Base-by-base conservation (phyloP, 1,140 invertebrate genomes). In the Epicauta chinensis region DNA sequence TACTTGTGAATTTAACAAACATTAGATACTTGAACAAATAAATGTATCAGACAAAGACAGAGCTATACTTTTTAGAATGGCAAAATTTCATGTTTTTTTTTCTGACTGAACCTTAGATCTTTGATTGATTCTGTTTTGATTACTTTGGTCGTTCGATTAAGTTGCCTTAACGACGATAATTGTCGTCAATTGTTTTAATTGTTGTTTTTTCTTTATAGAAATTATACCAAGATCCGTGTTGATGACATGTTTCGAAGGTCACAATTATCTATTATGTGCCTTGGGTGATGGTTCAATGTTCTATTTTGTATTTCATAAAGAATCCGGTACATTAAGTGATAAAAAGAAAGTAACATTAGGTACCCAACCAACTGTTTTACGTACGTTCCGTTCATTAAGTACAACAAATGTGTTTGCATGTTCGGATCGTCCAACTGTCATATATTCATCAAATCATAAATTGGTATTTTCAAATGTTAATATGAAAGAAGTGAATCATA, bases 401-500 rank as follows among this genome's bases (percentile, higher is more conserved):
- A 95, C 93, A 0, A 94, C 89, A 11, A 98, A 98, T 75, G 93
- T 99, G 2, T 99, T 99, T 75, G 97, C 95, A 9, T 99, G 97
- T 69, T 97, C 93, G 0, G 96, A 99, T 73, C 80, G 96, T 40
- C 97, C 97, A 0, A 97, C 96, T 0, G 96, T 99, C 2, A 98
- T 99, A 58, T 99, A 98, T 75, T 97, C 93, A 6, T 97, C 93
- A 6, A 99, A 98, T 76, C 92, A 98, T 67, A 99, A 99, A 74
- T 77, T 99, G 2, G 94, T 99, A 0, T 99, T 99, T 74, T 98
- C 95, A 15, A 99, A 98, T 77, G 97, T 99, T 1, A 99, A 99
- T 74, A 76, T 99, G 9, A 93, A 94, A 69, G 92, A 98, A 74
- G 96, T 99, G 0, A 93, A 92, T 66, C 93, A 98, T 66, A 98